Base-by-base conservation (phyloP, 2,888 invertebrate genomes). In the Volucella bombylans region DNA sequence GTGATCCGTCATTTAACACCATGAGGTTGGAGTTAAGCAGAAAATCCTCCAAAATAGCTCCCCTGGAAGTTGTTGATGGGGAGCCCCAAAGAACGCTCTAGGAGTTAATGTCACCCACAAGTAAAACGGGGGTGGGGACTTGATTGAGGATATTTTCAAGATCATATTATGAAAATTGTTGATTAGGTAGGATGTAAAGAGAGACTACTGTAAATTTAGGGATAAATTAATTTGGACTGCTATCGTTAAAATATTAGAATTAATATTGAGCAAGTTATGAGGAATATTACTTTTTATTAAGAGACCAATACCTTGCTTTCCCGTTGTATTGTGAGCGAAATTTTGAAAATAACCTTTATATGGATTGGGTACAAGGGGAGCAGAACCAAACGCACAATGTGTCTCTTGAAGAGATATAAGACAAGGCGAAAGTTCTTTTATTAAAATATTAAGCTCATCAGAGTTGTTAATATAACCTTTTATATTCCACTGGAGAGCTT, bases 341-440 rank as follows among this genome's bases (percentile, higher is more conserved):
- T 81, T 85, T 39, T 69, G 69, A 18, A 81, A 81, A 50, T 68
- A 85, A 9, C 68, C 59, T 41, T 50, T 43, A 39, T 72, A 82
- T n/a, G 41, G 8, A 38, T 78, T 72, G n/a, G 82, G 73, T 10
- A 10, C n/a, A 23, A 11, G 23, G 23, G 67, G 57, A 4, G 11
- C 55, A 31, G 31, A 52, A n/a, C 43, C 55, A 23, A 38, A 54
- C 18, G 78, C 71, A n/a, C 71, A 23, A 47, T 86, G 71, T 1
- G 78, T 86, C 73, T 87, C 85, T 62, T 86, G 86, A 8, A 83
- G 57, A 52, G 74, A 73, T 49, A 87, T 81, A 57, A 82, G 45
- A 67, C 73, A 68, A 8, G 86, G 80, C 4, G 59, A 71, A n/a
- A 50, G 12, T 8, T 71, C 23, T 31, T 59, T 61, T 8, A 71